Conservation (phyloP, 2,113 vertebrate species). For the Callopanchax toddi region DNA sequence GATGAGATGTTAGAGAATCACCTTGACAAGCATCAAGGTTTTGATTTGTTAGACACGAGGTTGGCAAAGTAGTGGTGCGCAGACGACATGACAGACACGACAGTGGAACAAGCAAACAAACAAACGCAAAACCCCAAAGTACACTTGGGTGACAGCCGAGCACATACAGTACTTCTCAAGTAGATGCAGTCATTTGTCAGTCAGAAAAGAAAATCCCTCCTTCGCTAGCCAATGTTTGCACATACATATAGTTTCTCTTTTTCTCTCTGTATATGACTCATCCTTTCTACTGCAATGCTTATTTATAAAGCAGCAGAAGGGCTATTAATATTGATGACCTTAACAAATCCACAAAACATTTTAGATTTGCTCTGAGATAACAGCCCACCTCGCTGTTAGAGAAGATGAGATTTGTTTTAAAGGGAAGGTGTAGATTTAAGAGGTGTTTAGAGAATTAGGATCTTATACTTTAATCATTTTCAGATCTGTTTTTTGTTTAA, state of each 20-base stretch:
- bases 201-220: slow-evolving; percentile 4
- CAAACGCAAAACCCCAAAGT: slow-evolving; percentile 7
- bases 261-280: background rate
- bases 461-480: no score
- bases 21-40: slow-evolving; percentile 2
- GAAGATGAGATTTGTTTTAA: no score
- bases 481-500: no score
- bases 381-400: no score
- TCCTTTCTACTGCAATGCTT: background rate
- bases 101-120: background rate
- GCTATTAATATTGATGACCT: background rate
- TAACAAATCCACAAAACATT: no score
- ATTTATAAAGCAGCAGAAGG: background rate
- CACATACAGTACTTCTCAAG: background rate
- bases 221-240: background rate
- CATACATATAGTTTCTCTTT: background rate
- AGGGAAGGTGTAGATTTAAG: no score
- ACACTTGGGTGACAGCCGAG: background rate
- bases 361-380: no score
- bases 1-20: slow-evolving; percentile 16
- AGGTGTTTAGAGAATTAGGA: no score
- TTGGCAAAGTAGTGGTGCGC: background rate
- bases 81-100: slow-evolving; percentile 13
- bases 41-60: slow-evolving; percentile 6
- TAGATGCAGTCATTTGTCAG: slow-evolving; percentile 4